Evolutionary conservation across 2,888 invertebrate genomes (phyloP).

Genomic region (Strigamia maritima): DNA sequence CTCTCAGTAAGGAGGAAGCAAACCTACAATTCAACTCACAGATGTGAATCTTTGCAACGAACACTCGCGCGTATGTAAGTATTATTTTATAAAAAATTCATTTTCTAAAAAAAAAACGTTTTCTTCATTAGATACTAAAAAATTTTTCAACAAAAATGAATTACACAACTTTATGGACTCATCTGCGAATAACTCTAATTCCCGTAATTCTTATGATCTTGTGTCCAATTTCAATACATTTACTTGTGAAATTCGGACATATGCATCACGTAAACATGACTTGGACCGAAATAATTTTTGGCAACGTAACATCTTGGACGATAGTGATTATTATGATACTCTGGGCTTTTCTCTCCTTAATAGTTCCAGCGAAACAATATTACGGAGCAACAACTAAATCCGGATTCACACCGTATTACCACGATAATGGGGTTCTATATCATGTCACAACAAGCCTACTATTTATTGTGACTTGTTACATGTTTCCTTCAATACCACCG

Average conservation of each 20-base stretch:
- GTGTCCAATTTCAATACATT: not conserved
- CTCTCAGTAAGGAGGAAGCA: no score
- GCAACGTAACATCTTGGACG: conserved; percentile 40
- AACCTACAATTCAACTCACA: no score
- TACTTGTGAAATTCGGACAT: not conserved
- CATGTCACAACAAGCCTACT: conserved; percentile 47
- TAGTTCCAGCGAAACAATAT: conserved; percentile 50
- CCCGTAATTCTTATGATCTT: not conserved
- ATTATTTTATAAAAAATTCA: no score
- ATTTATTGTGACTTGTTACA: conserved; percentile 48
- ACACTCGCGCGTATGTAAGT: no score
- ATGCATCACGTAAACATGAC: not conserved
- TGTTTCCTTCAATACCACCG: conserved; percentile 50
- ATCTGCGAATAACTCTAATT: not conserved
- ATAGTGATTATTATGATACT: conserved; percentile 46
- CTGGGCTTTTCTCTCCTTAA: conserved; percentile 54
- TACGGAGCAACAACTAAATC: conserved; percentile 56
- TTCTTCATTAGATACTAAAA: no score
- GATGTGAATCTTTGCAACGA: no score
- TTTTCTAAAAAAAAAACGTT: no score
- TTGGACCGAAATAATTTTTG: not conserved
- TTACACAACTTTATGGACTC: not conserved
- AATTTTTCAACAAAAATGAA: not conserved
- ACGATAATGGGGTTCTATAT: conserved; percentile 57
- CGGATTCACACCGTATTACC: conserved; percentile 53